Evolutionary conservation across 1,140 invertebrate species (phyloP).

Genomic region (Leptonema lineaticorne): DNA sequence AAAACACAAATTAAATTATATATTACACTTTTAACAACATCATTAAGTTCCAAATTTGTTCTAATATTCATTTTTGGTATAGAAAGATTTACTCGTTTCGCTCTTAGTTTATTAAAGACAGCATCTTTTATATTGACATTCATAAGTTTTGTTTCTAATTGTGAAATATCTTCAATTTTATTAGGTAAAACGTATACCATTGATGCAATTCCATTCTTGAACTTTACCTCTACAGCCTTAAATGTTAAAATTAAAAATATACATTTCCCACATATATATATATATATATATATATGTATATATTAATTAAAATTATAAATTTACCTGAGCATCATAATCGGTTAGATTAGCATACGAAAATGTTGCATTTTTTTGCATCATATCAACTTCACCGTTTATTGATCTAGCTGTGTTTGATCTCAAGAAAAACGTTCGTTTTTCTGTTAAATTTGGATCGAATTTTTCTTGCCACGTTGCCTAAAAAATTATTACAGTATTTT

Average conservation of each 20-base stretch:
- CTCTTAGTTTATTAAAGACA: background rate
- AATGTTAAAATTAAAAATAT: background rate
- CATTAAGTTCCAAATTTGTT: too few relatives aligned
- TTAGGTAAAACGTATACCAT: too few relatives aligned
- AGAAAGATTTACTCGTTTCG: background rate
- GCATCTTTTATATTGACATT: background rate
- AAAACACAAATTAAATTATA: too few relatives aligned
- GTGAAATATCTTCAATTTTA: background rate
- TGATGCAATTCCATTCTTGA: background rate
- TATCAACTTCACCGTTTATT: background rate
- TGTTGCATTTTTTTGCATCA: background rate
- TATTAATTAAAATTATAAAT: background rate
- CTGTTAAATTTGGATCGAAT: background rate
- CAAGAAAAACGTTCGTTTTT: background rate
- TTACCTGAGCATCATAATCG: background rate
- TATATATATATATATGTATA: too few relatives aligned
- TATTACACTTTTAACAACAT: too few relatives aligned
- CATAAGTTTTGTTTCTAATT: background rate
- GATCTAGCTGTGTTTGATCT: background rate
- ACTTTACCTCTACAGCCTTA: background rate
- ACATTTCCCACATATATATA: background rate
- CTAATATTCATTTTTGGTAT: background rate
- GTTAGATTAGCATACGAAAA: background rate
- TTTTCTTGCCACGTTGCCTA: background rate
- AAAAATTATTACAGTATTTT: too few relatives aligned